Conservation (phyloP, 2,113 vertebrate genomes). For the Phyllostomus hastatus region DNA sequence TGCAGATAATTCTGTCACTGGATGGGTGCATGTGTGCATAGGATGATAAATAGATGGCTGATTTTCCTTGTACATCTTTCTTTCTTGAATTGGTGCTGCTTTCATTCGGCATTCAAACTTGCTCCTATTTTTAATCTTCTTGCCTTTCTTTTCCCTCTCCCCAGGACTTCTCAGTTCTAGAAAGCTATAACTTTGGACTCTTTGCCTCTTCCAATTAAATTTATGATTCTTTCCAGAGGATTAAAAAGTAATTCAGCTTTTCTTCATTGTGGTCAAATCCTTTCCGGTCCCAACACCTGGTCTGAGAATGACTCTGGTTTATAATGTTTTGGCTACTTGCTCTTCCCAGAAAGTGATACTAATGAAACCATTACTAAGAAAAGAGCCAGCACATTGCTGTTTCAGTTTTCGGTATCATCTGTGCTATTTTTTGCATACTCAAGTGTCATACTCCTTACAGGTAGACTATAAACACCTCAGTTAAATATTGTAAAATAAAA, state of each 20-base stretch:
- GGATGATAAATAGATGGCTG: background rate
- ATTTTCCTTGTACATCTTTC: background rate
- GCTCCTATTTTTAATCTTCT: background rate
- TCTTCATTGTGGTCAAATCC: background rate
- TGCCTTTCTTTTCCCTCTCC: background rate
- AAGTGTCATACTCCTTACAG: conserved; percentile 3
- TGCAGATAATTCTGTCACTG: background rate
- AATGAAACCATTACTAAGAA: conserved; percentile 72
- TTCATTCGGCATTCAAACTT: background rate
- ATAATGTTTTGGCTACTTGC: conserved; percentile 32
- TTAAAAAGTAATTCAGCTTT: conserved; percentile 26
- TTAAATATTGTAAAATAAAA: conserved; percentile 47
- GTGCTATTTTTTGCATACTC: conserved; percentile 66
- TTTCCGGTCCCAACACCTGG: conserved; percentile 47
- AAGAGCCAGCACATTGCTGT: conserved; percentile 56
- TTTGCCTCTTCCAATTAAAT: background rate
- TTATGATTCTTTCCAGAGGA: background rate
- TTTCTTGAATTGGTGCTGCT: background rate
- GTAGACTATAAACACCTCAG: conserved; percentile 45
- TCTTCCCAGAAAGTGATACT: conserved; percentile 69
- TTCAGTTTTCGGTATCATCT: conserved; percentile 71
- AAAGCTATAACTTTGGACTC: background rate
- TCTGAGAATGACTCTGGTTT: conserved; percentile 38
- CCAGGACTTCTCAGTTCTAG: background rate
- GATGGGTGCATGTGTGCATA: too few relatives aligned